Evolutionary conservation across 2,113 vertebrate species (phyloP).

Genomic region (Rhabdornis inornatus): DNA sequence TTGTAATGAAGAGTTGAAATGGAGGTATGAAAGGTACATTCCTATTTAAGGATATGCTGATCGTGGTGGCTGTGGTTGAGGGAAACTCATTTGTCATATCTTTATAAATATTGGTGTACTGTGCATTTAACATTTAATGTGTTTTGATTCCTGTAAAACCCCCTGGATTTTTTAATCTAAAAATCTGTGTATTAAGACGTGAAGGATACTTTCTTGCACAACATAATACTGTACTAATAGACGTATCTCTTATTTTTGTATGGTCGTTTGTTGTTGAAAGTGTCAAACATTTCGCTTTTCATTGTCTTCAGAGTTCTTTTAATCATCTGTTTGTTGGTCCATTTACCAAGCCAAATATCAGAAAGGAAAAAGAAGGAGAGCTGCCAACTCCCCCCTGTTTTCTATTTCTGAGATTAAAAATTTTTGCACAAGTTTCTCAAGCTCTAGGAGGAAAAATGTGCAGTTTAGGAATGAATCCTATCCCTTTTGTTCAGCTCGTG

Average conservation of each 20-base stretch:
- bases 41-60: background rate
- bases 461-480: background rate
- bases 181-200: background rate
- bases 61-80: background rate
- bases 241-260: background rate
- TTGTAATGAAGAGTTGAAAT: background rate
- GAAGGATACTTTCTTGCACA: background rate
- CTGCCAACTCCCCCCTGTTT: background rate
- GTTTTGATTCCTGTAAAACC: background rate
- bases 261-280: background rate
- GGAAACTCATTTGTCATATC: background rate
- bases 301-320: background rate
- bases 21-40: background rate
- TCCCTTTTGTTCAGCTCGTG: constrained; percentile 22
- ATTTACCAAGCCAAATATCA: background rate
- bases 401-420: background rate
- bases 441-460: background rate
- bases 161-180: background rate
- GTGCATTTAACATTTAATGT: background rate
- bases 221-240: background rate
- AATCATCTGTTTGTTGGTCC: background rate
- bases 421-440: background rate
- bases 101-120: background rate
- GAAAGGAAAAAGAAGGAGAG: background rate
- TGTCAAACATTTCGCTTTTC: background rate